These are phyloP conservation scores for Drosophila kurseongensis DNA, from an alignment of 1,140 invertebrate species.

Conservation along the genomic window DNA sequence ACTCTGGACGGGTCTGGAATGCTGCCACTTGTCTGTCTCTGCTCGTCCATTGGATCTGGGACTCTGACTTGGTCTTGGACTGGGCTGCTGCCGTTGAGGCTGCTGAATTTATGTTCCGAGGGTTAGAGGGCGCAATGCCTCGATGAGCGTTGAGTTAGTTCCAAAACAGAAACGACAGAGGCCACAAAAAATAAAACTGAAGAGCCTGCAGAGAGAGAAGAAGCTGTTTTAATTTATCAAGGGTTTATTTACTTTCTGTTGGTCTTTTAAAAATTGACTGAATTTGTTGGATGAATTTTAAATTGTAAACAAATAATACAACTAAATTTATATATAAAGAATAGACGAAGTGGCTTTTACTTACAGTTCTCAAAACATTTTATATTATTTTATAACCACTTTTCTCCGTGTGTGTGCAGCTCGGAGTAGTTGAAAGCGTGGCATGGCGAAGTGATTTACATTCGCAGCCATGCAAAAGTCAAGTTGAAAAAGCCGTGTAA, in stretches of 20 bases:
- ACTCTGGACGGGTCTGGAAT: conserved; percentile 58
- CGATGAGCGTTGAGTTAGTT: conserved; percentile 66
- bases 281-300: no score
- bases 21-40: conserved; percentile 79
- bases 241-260: no score
- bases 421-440: conserved; percentile 61
- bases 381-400: not conserved
- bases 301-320: not conserved
- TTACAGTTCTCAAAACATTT: no score
- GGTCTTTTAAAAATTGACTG: no score
- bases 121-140: conserved; percentile 82
- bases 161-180: conserved; percentile 34
- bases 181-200: conserved; percentile 1
- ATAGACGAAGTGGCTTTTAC: no score
- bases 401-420: not conserved
- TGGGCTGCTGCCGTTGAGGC: conserved; percentile 57
- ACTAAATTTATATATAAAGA: not conserved
- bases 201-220: conserved; percentile 13
- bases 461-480: conserved; percentile 62
- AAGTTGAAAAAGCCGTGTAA: conserved; percentile 67
- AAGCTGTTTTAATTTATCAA: not conserved
- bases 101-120: conserved; percentile 72
- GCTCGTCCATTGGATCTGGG: conserved; percentile 38
- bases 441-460: conserved; percentile 83
- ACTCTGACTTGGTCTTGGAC: conserved; percentile 26